A percentile compares a stretch with the other conserved stretches of the same genome.
Evolutionary conservation across 2,113 vertebrate genomes (phyloP).

Genomic region (Irena cyanogastra): DNA sequence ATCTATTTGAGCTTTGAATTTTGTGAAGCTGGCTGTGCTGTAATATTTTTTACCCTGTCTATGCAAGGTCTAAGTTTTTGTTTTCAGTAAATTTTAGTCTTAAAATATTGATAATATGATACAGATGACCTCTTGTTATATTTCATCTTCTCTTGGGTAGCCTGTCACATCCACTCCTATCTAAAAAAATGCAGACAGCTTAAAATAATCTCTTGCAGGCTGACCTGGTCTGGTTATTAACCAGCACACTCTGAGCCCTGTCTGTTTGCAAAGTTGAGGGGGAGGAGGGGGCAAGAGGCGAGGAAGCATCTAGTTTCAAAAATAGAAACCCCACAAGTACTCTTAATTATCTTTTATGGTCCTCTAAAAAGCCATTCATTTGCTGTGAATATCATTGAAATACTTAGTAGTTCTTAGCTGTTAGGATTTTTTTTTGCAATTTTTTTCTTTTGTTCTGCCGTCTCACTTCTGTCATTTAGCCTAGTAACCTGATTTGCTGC

Average conservation of each 20-base stretch:
- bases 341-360: background rate
- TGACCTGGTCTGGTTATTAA: slow-evolving; percentile 35
- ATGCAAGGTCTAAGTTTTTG: background rate
- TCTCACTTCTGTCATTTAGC: background rate
- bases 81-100: background rate
- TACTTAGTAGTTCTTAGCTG: background rate
- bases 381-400: background rate
- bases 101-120: background rate
- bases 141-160: slow-evolving; percentile 15
- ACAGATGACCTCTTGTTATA: background rate
- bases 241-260: background rate
- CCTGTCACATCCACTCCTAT: slow-evolving; percentile 1
- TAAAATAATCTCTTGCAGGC: slow-evolving; percentile 38
- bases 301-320: background rate
- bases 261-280: background rate
- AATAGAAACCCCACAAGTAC: background rate
- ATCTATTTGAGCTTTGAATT: background rate
- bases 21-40: background rate
- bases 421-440: background rate
- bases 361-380: background rate
- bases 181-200: slow-evolving; percentile 52
- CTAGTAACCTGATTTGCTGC: background rate
- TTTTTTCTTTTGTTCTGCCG: background rate
- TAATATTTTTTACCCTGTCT: background rate
- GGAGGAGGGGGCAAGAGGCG: background rate